Evolutionary conservation across 2,797 vertebrate genomes (phyloP).

Genomic region (Lerista edwardsae): DNA sequence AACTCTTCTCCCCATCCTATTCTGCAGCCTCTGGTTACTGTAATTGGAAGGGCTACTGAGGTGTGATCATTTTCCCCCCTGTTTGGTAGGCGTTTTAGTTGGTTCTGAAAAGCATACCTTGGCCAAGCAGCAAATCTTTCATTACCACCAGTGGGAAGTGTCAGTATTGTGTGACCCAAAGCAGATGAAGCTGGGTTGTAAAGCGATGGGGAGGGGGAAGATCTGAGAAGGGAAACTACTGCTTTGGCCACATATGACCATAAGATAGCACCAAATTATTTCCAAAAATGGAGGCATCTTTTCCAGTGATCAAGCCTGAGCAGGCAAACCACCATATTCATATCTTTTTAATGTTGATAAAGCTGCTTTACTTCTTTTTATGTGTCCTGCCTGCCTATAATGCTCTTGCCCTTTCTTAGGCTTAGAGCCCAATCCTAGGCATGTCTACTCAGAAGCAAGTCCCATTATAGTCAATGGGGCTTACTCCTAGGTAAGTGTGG

Average conservation of each 20-base stretch:
- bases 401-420: not conserved
- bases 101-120: not conserved
- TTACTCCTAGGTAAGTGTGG: too few species aligned
- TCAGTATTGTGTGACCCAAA: slow-evolving; percentile 8
- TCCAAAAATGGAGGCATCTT: not conserved
- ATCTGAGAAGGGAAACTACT: not conserved
- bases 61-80: not conserved
- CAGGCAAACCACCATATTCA: not conserved
- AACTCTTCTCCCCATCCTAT: not conserved
- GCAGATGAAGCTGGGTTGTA: not conserved
- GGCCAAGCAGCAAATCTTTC: not conserved
- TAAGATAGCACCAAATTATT: not conserved
- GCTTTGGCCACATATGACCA: not conserved
- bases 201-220: not conserved
- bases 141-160: not conserved
- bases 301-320: not conserved
- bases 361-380: not conserved
- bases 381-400: not conserved
- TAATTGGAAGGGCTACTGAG: slow-evolving; percentile 1
- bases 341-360: not conserved
- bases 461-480: too few species aligned
- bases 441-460: too few species aligned
- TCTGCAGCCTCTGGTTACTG: not conserved
- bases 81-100: not conserved
- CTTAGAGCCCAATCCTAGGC: too few species aligned